Conservation (phyloP, 2,888 invertebrate genomes). For the Calliopum simillimum region DNA sequence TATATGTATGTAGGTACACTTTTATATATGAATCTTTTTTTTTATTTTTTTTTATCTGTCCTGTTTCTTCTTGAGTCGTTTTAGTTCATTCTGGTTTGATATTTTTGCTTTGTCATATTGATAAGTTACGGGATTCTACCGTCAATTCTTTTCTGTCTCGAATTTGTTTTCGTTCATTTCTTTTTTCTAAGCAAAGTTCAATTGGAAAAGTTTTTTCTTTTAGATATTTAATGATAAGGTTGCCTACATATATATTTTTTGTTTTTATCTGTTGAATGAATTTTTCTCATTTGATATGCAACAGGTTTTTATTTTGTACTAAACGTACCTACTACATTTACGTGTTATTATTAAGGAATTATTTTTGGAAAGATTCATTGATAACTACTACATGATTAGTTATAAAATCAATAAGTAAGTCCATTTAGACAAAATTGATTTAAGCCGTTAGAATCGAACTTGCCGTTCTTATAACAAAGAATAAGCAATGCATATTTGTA, state of each 20-base stretch:
- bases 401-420: too few relatives aligned
- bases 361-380: too few relatives aligned
- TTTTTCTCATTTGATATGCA: neutral
- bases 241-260: constrained; percentile 3
- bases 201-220: too few relatives aligned
- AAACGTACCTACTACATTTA: too few relatives aligned
- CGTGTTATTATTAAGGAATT: too few relatives aligned
- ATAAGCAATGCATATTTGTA: too few relatives aligned
- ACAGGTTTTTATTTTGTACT: neutral
- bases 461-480: too few relatives aligned
- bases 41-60: constrained; percentile 8
- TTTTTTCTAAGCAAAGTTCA: too few relatives aligned
- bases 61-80: constrained; percentile 8
- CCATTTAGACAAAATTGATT: too few relatives aligned
- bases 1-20: too few relatives aligned
- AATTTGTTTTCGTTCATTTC: neutral
- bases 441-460: too few relatives aligned
- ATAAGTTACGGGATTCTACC: neutral
- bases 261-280: neutral
- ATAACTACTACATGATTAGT: too few relatives aligned
- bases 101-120: constrained; percentile 8
- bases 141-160: constrained; percentile 14
- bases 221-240: neutral
- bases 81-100: neutral
- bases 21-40: neutral